Evolutionary conservation across 1,140 invertebrate species (phyloP), one percentile per base, ranked within the genome.

Genomic region (Hirudo medicinalis): DNA sequence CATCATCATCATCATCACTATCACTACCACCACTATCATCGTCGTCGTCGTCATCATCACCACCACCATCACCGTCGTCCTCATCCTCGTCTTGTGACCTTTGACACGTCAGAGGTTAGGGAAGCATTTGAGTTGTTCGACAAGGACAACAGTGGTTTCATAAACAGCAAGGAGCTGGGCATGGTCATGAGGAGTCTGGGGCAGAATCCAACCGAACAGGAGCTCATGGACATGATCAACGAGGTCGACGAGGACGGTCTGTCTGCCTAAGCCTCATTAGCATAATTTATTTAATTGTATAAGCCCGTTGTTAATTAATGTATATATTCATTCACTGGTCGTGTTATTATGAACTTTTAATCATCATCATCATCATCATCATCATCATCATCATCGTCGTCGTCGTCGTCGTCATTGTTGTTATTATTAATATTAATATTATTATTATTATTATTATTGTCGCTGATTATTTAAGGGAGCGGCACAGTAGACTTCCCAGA

Each of bases 401-500:
- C n/a, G n/a, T n/a, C n/a, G n/a, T n/a, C n/a, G n/a, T n/a, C n/a
- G n/a, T n/a, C n/a, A n/a, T n/a, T n/a, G n/a, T 60, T 63, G 29
- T 17, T 63, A 63, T 63, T 63, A 63, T 9, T 63, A 17, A 27
- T 17, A 63, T 9, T 63, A 63, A 27, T 20, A 6, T 60, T 6
- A 6, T 60, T 60, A 60, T 60, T 60, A 6, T 60, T 60, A 6
- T 60, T 60, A 6, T 60, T 60, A 6, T 60, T 60, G 4, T 60
- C 15, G 4, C 15, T 63, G 1, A 13, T 17, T 25, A 13, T 9
- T 83, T 94, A 97, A 95, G 92, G 93, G 78, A 97, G 95, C 83
- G 93, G 93, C 77, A 96, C 94, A 79, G 96, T 97, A 84, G 94
- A 97, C 84, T 97, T 97, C 83, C 92, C 93, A 76, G 94, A 97